These are phyloP conservation scores for Cantharis flavilabris DNA, from an alignment of 2,888 invertebrate species.

Conservation along the genomic window DNA sequence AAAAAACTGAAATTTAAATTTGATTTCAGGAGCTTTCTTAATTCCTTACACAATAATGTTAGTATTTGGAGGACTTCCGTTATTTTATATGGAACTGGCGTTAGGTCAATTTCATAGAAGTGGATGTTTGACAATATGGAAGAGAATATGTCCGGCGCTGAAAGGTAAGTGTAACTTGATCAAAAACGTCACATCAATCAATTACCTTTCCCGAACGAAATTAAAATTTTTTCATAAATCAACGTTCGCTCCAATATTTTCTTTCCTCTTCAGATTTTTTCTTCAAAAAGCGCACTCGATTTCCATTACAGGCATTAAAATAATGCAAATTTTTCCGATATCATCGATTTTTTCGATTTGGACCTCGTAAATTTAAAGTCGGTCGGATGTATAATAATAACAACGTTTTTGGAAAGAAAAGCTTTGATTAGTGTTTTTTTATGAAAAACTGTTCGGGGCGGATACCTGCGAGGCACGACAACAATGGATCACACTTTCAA, in stretches of 20 bases:
- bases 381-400: neutral
- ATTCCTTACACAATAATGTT: conserved; percentile 94
- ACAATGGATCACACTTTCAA: conserved; percentile 26
- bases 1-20: too few relatives aligned
- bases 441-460: neutral
- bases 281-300: neutral
- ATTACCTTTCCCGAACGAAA: neutral
- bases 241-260: neutral
- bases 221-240: neutral
- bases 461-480: conserved; percentile 8
- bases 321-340: neutral
- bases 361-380: neutral
- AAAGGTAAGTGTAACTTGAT: conserved; percentile 67
- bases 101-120: conserved; percentile 92
- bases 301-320: neutral
- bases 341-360: neutral
- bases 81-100: conserved; percentile 95
- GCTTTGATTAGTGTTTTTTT: conserved; percentile 6
- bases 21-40: conserved; percentile 81
- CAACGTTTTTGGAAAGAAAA: conserved; percentile 7
- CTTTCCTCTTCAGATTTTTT: neutral
- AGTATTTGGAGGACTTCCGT: conserved; percentile 87
- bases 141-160: conserved; percentile 87
- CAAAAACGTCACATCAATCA: neutral
- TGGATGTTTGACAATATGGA: conserved; percentile 93